Evolutionary conservation across 2,888 invertebrate species (phyloP).

Genomic region (Hemaris fuciformis): DNA sequence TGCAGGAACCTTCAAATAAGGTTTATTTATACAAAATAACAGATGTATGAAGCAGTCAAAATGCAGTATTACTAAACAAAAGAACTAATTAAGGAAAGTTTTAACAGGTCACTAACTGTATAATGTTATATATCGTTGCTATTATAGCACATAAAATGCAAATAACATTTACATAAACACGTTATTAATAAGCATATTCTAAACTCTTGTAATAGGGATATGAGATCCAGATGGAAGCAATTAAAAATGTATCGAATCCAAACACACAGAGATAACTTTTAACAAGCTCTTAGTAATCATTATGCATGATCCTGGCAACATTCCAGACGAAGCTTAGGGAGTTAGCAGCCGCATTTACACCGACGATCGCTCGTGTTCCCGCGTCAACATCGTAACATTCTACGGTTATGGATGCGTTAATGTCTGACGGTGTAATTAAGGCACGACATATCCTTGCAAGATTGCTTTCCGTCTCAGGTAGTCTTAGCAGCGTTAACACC

Average conservation of each 20-base stretch:
- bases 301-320: neutral
- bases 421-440: slow-evolving; percentile 6
- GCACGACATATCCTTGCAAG: neutral
- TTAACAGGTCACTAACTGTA: too few relatives aligned
- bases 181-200: neutral
- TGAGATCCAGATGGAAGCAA: neutral
- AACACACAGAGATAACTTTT: neutral
- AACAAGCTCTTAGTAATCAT: slow-evolving; percentile 1
- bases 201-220: neutral
- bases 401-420: slow-evolving; percentile 1
- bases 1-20: too few relatives aligned
- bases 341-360: neutral
- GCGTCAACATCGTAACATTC: slow-evolving; percentile 4
- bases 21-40: too few relatives aligned
- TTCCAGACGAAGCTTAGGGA: neutral
- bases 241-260: neutral
- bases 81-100: too few relatives aligned
- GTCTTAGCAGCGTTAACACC: neutral
- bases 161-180: neutral
- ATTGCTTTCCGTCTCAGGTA: neutral
- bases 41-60: too few relatives aligned
- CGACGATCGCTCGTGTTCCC: neutral
- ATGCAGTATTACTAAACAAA: too few relatives aligned
- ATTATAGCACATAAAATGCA: neutral
- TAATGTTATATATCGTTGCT: too few relatives aligned